Evolutionary conservation across 2,888 invertebrate species (phyloP).

Genomic region (Geophilus truncorum): DNA sequence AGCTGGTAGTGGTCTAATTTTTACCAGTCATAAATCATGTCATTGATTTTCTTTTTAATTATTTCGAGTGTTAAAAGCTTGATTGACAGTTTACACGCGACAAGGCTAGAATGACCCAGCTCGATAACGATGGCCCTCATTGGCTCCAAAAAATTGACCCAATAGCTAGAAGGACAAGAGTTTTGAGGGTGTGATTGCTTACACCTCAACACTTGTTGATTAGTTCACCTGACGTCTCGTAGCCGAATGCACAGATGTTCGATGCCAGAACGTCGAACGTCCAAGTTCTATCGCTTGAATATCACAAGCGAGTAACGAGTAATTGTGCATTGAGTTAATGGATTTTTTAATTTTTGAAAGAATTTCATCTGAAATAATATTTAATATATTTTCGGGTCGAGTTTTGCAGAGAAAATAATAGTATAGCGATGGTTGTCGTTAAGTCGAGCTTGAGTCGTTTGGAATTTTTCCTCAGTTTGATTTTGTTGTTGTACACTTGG

Average conservation of each 20-base stretch:
- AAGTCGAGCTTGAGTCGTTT: not conserved
- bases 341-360: too few relatives aligned
- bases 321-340: too few relatives aligned
- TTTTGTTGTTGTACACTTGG: not conserved
- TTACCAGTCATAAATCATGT: not conserved
- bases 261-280: too few relatives aligned
- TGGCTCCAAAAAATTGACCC: not conserved
- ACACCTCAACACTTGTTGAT: not conserved
- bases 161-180: not conserved
- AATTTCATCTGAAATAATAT: too few relatives aligned
- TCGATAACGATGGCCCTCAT: not conserved
- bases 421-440: too few relatives aligned
- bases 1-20: not conserved
- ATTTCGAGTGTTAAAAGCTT: not conserved
- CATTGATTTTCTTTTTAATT: not conserved
- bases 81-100: not conserved
- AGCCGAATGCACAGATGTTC: not conserved
- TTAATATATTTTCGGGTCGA: too few relatives aligned
- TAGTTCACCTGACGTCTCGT: not conserved
- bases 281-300: too few relatives aligned
- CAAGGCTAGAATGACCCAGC: not conserved
- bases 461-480: not conserved
- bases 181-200: not conserved
- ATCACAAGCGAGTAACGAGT: too few relatives aligned
- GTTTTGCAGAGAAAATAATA: too few relatives aligned